Base-by-base conservation (phyloP, 1,140 invertebrate genomes). In the Panagrolaimus sp. region DNA sequence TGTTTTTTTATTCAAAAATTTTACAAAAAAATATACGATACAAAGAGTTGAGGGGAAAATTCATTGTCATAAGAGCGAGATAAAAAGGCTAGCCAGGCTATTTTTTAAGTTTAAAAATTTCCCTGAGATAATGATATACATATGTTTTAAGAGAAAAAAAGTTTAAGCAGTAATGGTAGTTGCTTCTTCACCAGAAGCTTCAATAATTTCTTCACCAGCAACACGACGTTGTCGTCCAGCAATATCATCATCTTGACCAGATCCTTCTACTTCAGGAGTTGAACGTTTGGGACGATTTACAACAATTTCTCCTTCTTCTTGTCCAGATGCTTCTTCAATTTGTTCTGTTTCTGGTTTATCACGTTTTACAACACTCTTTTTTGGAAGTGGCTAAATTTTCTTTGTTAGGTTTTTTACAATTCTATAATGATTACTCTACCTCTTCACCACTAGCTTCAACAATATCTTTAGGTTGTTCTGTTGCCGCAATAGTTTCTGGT, bases 301-400 rank as follows among this genome's bases (percentile, higher is more conserved):
- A 38, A 38, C 7, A n/a, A n/a, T n/a, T n/a, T n/a, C n/a, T n/a
- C n/a, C n/a, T 38, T 38, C 31, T 38, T 57, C 51, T 57, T 57
- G 20, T 20, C 51, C 51, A 27, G 51, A 57, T 14, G 51, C 51
- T 57, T n/a, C n/a, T n/a, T 57, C 51, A 57, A 57, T 27, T 57
- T 57, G 14, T 11, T 25, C 51, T n/a, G 51, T 16, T 20, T 57
- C 51, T 20, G 51, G 20, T 25, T 57, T 20, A 27, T 27, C 27
- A 20, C 51, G 51, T 16, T 20, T 27, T 57, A 25, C 20, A 57
- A 57, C 14, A 57, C 51, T 57, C 11, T 20, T 57, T 16, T 57
- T 27, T 25, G n/a, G 47, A 9, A 48, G 9, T 57, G 20, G 20
- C 27, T 20, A 23, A 57, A 48, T 20, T 20, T 11, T 5, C n/a